Evolutionary conservation across 64 coral and sea anemone species (phyloP).

Genomic region (Anthopleura sola): DNA sequence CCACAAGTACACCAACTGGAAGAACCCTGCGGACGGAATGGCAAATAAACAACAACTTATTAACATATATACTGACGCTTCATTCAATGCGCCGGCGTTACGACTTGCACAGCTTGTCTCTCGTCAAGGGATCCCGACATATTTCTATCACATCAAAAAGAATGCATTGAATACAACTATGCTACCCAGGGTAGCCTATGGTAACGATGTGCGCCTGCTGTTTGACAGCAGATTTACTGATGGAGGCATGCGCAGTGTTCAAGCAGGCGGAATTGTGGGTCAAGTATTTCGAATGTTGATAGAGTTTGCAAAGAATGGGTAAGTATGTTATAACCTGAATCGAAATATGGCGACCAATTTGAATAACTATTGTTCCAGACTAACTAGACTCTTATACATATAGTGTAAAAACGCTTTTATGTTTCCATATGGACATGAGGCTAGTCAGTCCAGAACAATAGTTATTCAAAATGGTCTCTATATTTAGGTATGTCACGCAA

Average conservation of each 20-base stretch:
- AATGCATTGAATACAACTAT: background rate
- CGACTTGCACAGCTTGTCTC: background rate
- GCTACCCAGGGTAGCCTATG: background rate
- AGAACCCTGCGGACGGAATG: background rate
- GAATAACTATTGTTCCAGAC: too few species aligned
- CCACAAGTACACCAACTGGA: constrained; percentile 18
- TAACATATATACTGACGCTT: background rate
- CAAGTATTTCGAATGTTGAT: constrained; percentile 2
- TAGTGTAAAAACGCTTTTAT: too few species aligned
- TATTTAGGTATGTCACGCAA: too few species aligned
- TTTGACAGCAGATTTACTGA: background rate
- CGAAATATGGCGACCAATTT: fast-evolving
- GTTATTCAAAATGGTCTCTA: too few species aligned
- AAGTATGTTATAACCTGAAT: background rate
- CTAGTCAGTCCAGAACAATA: too few species aligned
- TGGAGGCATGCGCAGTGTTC: background rate
- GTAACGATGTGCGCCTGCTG: background rate
- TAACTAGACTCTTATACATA: too few species aligned
- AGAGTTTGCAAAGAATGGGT: constrained; percentile 3
- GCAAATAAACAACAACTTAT: background rate
- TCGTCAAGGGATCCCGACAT: background rate
- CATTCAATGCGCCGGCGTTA: background rate
- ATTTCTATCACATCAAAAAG: background rate
- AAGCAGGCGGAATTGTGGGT: background rate
- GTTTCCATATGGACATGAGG: too few species aligned